Percentiles rank a stretch among this genome's conserved stretches.
phyloP scores from a whole-genome alignment of 2,797 vertebrate species.

The Kryptolebias ocellatus region DNA sequence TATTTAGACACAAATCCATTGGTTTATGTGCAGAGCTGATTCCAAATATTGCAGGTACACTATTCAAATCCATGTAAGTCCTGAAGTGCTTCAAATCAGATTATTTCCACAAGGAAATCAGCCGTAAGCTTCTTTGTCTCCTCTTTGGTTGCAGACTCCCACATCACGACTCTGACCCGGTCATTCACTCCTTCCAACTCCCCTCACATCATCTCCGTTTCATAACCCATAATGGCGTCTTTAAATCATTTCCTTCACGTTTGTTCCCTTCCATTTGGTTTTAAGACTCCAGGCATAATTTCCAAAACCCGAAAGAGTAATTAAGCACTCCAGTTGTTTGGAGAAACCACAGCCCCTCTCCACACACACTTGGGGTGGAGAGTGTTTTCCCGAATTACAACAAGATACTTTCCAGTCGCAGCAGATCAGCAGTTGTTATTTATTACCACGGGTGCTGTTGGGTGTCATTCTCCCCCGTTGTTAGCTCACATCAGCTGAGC shows the following conservation, averaged over 20 bases:
- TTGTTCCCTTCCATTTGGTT: slow-evolving; percentile 52
- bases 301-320: slow-evolving; percentile 66
- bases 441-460: slow-evolving; percentile 33
- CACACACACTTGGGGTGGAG: slow-evolving; percentile 36
- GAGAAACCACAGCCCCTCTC: slow-evolving; percentile 62
- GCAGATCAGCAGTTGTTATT: slow-evolving; percentile 50
- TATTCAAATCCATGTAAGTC: slow-evolving; percentile 19
- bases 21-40: slow-evolving; percentile 10
- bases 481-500: slow-evolving; percentile 45
- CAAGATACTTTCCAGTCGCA: slow-evolving; percentile 40
- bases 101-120: slow-evolving; percentile 38
- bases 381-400: slow-evolving; percentile 44
- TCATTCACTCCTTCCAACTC: slow-evolving; percentile 28
- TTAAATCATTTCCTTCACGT: slow-evolving; percentile 35
- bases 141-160: slow-evolving; percentile 17
- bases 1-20: slow-evolving; percentile 31
- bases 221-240: slow-evolving; percentile 23
- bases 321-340: slow-evolving; percentile 69
- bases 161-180: slow-evolving; percentile 39
- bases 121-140: slow-evolving; percentile 27
- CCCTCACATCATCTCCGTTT: slow-evolving; percentile 46
- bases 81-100: slow-evolving; percentile 26
- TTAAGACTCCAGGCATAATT: slow-evolving; percentile 53
- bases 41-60: slow-evolving; percentile 27
- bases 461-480: slow-evolving; percentile 46